Base-by-base conservation (phyloP, 2,797 vertebrate genomes). In the Leptodactylus fallax region DNA sequence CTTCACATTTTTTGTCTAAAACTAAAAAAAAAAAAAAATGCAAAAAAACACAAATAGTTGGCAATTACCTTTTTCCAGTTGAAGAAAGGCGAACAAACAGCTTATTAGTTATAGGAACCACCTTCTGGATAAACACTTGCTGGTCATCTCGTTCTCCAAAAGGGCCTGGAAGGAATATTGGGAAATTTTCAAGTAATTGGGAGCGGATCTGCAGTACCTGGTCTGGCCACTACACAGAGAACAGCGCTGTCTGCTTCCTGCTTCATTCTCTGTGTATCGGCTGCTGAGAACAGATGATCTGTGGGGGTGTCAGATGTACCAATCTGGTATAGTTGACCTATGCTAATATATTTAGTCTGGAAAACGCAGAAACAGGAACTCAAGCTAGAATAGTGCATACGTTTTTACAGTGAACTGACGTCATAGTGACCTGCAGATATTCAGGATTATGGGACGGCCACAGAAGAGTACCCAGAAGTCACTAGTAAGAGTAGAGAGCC, bases 51-150 rank as follows among this genome's bases (percentile, higher is more conserved):
- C 21, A 21, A 61, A 55, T 12, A 8, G 23, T n/a, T 1, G 1
- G 7, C 27, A 76, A 7, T 27, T 94, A 98, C 98, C 98, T 97
- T 94, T 97, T 99, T 87, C 98, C 98, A 71, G 98, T 99, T n/a
- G 98, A 99, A 60, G 98, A 99, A 19, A 99, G 96, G 83, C 98
- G 96, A 72, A 99, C 98, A 92, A 99, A 99, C 60, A 99, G 94
- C 89, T 98, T 99, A 92, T 98, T 97, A 5, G 98, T 99, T 91
- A 99, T 97, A 71, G 98, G 98, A 90, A 99, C 98, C 91, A 99
- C 98, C 91, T 99, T 99, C 93, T 99, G 98, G 90, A 99, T 99
- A 90, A 99, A 99, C 69, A 99, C 98, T 90, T 99, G 98, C 85
- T 99, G 98, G 91, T 99, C 98, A 71, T 99, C 98, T 93, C 98